Base-by-base conservation (phyloP, 1,140 invertebrate genomes). In the Matsumurasca onukii region DNA sequence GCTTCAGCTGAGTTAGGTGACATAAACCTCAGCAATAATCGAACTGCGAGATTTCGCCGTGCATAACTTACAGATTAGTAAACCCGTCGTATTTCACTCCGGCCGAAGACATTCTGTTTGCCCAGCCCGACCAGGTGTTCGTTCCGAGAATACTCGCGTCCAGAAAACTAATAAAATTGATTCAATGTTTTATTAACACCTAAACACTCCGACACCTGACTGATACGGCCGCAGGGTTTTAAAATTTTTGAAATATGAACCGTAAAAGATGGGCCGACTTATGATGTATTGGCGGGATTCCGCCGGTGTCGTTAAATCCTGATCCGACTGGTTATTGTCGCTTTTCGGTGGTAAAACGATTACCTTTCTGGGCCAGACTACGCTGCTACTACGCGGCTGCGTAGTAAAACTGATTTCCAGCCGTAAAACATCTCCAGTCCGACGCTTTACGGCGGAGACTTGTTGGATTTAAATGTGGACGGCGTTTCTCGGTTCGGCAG, bases 191-290 rank as follows among this genome's bases (percentile, higher is more conserved):
- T 45, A 45, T 45, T 45, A 45, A 45, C 34, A 45, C 34, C 34
- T 45, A 45, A 45, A 45, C 9, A 17, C 34, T 45, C 34, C 34
- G 17, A 9, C 34, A 45, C 34, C 34, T 45, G 34, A 45, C 34
- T n/a, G 34, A 45, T 45, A 45, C 34, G 17, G 34, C 34, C n/a
- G n/a, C n/a, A n/a, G n/a, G 34, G 34, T 45, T 45, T 45, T 45
- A 45, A 45, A 45, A 9, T 45, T 45, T 45, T 45, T 45, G 34
- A 45, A 45, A 45, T 45, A 45, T 45, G 34, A 45, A 45, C 34
- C 17, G 34, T 45, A 45, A 45, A 45, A 45, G 34, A 45, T 45
- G 9, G 34, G 34, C 9, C 17, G 9, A 9, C 9, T 12, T 45
- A 45, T 45, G 34, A 45, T 17, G 34, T 45, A 45, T 45, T 45